Base-by-base conservation (phyloP, 2,888 invertebrate genomes). In the Petrolisthes cinctipes region DNA sequence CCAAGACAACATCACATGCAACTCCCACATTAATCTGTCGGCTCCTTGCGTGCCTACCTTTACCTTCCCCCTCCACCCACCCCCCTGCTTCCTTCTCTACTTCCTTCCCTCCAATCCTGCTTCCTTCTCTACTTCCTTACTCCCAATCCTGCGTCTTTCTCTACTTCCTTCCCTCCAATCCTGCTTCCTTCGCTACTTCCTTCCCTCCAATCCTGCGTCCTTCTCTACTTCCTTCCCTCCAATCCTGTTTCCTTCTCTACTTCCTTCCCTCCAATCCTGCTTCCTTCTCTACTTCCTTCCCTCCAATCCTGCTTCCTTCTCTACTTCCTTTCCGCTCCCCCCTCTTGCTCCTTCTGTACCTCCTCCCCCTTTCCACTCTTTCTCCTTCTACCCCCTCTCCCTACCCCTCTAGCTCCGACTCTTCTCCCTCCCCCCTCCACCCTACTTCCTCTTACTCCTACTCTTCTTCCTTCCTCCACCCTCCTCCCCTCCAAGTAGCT, bases 1-100 rank as follows among this genome's bases (percentile, higher is more conserved):
- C 61, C 11, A 17, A 61, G 61, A 17, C 61, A 61, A 11, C 71
- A 71, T 71, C 71, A 71, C 71, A 71, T 71, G 71, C 71, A 71
- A 71, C n/a, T n/a, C 71, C n/a, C 71, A 11, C 71, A 71, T 71
- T 71, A 71, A 71, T 71, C 71, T 71, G 71, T 71, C 71, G 71
- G 20, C 71, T 20, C 61, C 71, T 71, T 71, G 71, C 71, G 71
- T 71, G 71, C 71, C 20, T 71, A 20, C 71, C n/a, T 11, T 37
- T 37, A 37, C 17, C 71, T 71, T 3, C 17, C 71, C 20, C 71
- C 20, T 1, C 71, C 71, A n/a, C 17, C 71, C 71, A n/a, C 17
- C 71, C 20, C 71, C 71, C 14, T 71, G 20, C 71, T 71, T 4
- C 61, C 17, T 17, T 11, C 17, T 17, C 1, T 61, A 9, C 61